Conservation (phyloP, 2,888 invertebrate genomes). For the Branchinecta sandiegonensis region DNA sequence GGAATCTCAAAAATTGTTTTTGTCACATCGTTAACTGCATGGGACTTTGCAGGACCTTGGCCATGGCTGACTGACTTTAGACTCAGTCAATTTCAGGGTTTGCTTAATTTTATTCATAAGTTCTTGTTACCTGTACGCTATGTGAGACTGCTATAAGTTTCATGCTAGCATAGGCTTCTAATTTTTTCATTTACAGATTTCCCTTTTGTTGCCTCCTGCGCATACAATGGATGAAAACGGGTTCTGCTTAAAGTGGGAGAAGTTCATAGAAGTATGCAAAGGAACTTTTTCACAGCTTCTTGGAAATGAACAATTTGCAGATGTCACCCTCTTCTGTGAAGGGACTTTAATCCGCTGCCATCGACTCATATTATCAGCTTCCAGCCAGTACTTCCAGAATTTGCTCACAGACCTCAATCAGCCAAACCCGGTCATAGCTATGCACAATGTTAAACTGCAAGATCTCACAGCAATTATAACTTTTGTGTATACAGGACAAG, state of each 20-base stretch:
- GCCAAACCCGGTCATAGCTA: background rate
- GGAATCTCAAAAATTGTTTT: no score
- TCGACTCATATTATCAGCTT: conserved; percentile 1
- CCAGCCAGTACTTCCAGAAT: conserved; percentile 6
- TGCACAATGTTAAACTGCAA: background rate
- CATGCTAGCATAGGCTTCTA: no score
- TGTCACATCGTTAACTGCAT: no score
- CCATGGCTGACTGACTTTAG: no score
- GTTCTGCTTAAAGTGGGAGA: conserved; percentile 7
- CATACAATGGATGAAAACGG: conserved; percentile 10
- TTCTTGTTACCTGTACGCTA: no score
- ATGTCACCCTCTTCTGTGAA: conserved; percentile 9
- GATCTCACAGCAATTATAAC: conserved; percentile 1
- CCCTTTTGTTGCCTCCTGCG: no score
- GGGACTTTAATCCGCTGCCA: background rate
- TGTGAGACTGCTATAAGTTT: no score
- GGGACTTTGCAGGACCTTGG: no score
- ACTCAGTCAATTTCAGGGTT: no score
- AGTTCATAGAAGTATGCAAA: background rate
- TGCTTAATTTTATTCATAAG: no score
- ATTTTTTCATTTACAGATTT: no score
- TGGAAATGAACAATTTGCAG: background rate
- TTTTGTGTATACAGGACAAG: background rate
- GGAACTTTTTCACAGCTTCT: conserved; percentile 7
- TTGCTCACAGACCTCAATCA: background rate